phyloP scores from a whole-genome alignment of 2,888 invertebrate genomes.

The Heliconius erato region DNA sequence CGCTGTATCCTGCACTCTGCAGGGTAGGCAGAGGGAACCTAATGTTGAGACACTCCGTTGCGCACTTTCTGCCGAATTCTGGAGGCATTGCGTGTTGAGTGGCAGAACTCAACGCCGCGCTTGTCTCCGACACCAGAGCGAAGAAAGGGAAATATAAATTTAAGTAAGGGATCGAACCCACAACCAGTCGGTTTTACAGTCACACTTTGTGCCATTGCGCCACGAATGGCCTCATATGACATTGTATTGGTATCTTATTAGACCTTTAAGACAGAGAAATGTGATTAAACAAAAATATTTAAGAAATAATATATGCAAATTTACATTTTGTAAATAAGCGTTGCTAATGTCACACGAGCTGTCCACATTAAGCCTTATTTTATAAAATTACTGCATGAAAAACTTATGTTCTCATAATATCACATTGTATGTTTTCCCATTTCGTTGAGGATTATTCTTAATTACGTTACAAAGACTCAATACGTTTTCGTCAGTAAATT shows the following conservation, averaged over 20 bases:
- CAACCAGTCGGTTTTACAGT: too few relatives aligned
- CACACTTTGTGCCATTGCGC: too few relatives aligned
- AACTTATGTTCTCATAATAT: not conserved
- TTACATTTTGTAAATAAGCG: not conserved
- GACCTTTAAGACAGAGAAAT: not conserved
- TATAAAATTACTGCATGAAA: not conserved
- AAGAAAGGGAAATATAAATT: too few relatives aligned
- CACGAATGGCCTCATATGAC: not conserved
- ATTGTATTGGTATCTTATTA: not conserved
- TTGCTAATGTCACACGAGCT: not conserved
- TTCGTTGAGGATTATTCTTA: constrained; percentile 23
- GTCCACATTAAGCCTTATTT: not conserved
- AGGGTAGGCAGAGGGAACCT: too few relatives aligned
- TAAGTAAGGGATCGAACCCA: too few relatives aligned
- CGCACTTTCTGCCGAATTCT: too few relatives aligned
- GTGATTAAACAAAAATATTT: not conserved
- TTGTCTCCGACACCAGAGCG: too few relatives aligned
- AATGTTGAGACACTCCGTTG: too few relatives aligned
- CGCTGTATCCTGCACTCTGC: too few relatives aligned
- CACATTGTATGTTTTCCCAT: constrained; percentile 2
- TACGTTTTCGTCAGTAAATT: not conserved
- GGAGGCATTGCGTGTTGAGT: too few relatives aligned
- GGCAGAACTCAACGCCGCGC: too few relatives aligned
- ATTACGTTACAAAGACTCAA: not conserved
- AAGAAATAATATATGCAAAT: not conserved